Evolutionary conservation across 2,113 vertebrate species (phyloP), one percentile per base, ranked within the genome.

Genomic region (Galbula dea): DNA sequence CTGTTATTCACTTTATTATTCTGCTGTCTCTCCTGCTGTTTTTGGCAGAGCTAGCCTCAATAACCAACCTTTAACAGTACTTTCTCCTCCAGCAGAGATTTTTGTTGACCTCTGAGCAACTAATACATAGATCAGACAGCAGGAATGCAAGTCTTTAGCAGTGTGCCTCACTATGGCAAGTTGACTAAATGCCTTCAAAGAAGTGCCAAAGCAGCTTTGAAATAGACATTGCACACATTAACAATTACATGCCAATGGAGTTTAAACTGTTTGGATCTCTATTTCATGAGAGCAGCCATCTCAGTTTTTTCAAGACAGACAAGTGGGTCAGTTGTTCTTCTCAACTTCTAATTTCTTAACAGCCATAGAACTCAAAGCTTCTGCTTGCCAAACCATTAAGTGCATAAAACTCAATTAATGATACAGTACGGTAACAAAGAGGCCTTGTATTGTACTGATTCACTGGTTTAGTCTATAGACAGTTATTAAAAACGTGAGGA

Each of bases 401-500:
- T 62, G 67, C 59, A 79, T 39, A 89, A 95, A 87, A 59, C 51
- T 86, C 79, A 77, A 89, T 91, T 93, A 93, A 86, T 48, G 85
- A 86, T 82, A 83, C 0, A 80, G 30, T 45, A 81, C 51, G 66
- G 48, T 63, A 88, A 95, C 88, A 94, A 86, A 96, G 80, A 86
- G 46, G 29, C 61, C 82, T 88, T 95, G 76, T 89, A 69, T 87
- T 89, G 87, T 32, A 77, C 74, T 45, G 59, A 92, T 95, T 92
- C 72, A 3, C 34, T 82, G 79, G 87, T 91, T 95, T 95, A 95
- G 93, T 91, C 95, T 93, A 81, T 93, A 91, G 68, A 88, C 90
- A 74, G 79, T 77, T 91, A 96, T 83, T 94, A 91, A 95, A 96
- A 94, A 89, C 63, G 19, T 69, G 81, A 95, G 81, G 55, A 92